Conservation (phyloP, 2,113 vertebrate species). For the Leptosomus discolor region DNA sequence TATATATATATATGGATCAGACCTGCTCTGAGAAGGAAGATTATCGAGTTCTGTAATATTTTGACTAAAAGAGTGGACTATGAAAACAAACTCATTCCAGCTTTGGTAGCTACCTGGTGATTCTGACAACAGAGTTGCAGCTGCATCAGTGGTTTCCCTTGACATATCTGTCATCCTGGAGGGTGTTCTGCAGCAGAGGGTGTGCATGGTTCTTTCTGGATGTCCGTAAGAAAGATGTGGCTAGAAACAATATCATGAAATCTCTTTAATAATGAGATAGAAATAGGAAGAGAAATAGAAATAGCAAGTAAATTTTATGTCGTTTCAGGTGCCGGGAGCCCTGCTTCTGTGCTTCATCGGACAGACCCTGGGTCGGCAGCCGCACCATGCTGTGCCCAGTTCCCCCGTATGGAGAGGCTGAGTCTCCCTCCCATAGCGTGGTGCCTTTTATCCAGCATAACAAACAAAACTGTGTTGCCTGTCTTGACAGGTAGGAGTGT, state of each 20-base stretch:
- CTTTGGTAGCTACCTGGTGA: not conserved
- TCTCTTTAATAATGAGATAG: not conserved
- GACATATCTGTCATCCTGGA: not conserved
- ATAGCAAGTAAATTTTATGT: not conserved
- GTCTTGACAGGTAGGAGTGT: not conserved
- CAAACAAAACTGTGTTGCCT: not conserved
- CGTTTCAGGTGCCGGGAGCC: not conserved
- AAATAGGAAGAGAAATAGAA: not conserved
- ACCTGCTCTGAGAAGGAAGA: not conserved
- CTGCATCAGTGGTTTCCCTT: not conserved
- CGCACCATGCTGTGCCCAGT: fast-evolving
- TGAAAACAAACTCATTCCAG: not conserved
- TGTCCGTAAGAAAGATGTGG: not conserved
- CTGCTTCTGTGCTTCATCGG: not conserved
- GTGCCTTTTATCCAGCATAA: not conserved
- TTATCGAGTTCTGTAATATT: not conserved
- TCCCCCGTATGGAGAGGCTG: not conserved
- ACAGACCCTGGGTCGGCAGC: not conserved
- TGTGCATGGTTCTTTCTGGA: not conserved
- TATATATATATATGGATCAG: no score
- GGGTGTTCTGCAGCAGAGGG: not conserved
- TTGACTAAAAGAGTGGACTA: not conserved
- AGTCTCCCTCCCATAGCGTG: not conserved
- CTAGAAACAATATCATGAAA: not conserved
- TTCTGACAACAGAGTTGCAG: not conserved